Conservation (phyloP, 2,113 vertebrate species). For the Alethe diademata region DNA sequence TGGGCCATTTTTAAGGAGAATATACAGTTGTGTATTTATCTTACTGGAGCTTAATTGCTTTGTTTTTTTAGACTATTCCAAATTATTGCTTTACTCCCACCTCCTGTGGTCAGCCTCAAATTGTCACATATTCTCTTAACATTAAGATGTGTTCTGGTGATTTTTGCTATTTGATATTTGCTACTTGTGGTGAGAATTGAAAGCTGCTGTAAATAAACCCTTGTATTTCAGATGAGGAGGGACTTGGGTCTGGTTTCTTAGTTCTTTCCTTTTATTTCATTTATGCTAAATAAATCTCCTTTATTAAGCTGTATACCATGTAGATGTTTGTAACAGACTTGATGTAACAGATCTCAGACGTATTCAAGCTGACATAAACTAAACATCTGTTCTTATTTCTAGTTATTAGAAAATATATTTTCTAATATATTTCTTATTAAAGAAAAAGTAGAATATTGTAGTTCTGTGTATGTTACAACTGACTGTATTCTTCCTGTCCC, state of each 20-base stretch:
- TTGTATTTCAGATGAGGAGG: neutral
- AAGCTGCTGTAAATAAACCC: neutral
- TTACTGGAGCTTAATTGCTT: neutral
- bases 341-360: neutral
- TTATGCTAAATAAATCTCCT: neutral
- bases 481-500: neutral
- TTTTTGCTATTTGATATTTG: neutral
- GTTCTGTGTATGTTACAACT: neutral
- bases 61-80: neutral
- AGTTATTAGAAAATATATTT: neutral
- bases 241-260: neutral
- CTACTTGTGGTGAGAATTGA: neutral
- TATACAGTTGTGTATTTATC: neutral
- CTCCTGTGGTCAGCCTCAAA: neutral
- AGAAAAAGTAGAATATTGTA: neutral
- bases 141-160: neutral
- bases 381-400: neutral
- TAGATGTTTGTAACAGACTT: neutral
- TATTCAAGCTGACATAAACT: neutral
- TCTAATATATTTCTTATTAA: no score
- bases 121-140: neutral
- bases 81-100: neutral
- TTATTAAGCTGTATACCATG: neutral
- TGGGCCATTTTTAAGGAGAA: neutral
- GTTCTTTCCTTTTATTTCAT: neutral